Base-by-base conservation (phyloP, 2,888 invertebrate genomes). In the Thysanoteuthis rhombus region DNA sequence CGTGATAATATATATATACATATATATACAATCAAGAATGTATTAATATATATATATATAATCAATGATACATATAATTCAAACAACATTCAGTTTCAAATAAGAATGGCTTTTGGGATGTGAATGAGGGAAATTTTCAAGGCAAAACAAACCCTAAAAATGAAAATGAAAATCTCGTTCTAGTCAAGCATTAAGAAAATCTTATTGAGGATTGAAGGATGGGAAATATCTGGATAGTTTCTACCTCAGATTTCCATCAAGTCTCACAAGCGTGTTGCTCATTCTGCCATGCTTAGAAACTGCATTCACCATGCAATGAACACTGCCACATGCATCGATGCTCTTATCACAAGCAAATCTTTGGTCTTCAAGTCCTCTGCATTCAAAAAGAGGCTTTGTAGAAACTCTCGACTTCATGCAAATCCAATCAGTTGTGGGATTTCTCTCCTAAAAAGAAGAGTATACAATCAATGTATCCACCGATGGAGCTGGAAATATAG, bases 251-350 rank as follows among this genome's bases (percentile, higher is more conserved):
- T 75, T 16, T 75, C 36, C 19, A 75, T 75, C 75, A 75, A 75
- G 75, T 75, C 75, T 75, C 75, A 75, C 75, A 75, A n/a, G 75
- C 75, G n/a, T 75, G 75, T 75, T 75, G 75, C n/a, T 36, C 36
- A n/a, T 75, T 75, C 75, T 75, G 75, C 75, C n/a, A 75, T 75
- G 75, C 75, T 75, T 75, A 75, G n/a, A 75, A 75, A 36, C 75
- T 75, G 75, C 75, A 75, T n/a, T 75, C n/a, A 75, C n/a, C 75
- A 75, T 75, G 75, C 75, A 75, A 75, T 75, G 75, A 75, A 75
- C 75, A n/a, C 75, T 75, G 6, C 32, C n/a, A 75, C 75, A 75
- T 75, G 75, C 75, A 75, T 36, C 19, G 19, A n/a, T 75, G n/a
- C n/a, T 36, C n/a, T 75, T n/a, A 75, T n/a, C 75, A 75, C 75